These are phyloP conservation scores for Heterohyrax brucei DNA, from an alignment of 2,797 vertebrate species.

Conservation along the genomic window DNA sequence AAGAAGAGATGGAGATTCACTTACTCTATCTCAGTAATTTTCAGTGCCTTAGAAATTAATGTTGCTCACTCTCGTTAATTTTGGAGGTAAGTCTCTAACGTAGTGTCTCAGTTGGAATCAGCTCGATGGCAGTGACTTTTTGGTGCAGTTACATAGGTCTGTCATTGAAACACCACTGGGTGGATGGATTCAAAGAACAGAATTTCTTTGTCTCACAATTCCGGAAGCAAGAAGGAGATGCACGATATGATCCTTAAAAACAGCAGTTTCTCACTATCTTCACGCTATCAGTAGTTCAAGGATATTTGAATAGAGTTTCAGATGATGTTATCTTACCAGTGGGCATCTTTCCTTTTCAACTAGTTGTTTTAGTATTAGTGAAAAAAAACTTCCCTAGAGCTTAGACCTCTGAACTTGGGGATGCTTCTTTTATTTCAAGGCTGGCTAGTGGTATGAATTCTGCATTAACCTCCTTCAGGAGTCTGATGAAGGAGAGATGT, in stretches of 20 bases:
- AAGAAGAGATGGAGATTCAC: not conserved
- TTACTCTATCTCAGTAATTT: not conserved
- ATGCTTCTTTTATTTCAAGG: not conserved
- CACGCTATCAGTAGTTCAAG: not conserved
- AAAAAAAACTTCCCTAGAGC: not conserved
- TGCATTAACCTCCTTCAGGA: not conserved
- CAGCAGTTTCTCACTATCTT: not conserved
- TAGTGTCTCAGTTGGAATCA: not conserved
- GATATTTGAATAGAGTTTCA: not conserved
- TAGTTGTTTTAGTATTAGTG: not conserved
- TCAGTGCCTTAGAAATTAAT: not conserved
- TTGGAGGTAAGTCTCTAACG: not conserved
- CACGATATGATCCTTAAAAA: conserved; percentile 15
- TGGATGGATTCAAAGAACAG: not conserved
- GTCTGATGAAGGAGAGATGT: not conserved
- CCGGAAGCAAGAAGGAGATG: not conserved
- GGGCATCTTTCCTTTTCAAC: not conserved
- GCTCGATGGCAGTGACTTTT: no score
- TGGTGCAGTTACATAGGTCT: not conserved
- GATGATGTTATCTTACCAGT: not conserved
- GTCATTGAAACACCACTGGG: not conserved
- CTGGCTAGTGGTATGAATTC: not conserved
- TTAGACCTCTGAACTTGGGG: not conserved
- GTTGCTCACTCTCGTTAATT: not conserved
- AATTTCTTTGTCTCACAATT: not conserved